Percentiles rank a stretch among this genome's conserved stretches.
Conservation (phyloP, 2,113 vertebrate species). For the Excalfactoria chinensis region DNA sequence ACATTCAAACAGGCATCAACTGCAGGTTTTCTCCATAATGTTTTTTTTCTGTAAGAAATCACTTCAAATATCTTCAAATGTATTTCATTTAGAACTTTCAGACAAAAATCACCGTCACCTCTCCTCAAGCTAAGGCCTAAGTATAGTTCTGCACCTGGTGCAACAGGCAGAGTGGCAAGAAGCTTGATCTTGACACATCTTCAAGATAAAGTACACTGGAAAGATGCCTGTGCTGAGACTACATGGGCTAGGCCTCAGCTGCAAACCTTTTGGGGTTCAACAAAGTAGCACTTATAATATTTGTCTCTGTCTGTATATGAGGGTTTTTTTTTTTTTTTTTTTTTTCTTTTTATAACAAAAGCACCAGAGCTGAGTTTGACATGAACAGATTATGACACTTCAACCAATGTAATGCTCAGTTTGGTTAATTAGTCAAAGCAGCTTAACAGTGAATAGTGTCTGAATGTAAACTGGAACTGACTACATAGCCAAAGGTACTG, state of each 20-base stretch:
- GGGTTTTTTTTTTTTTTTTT: no score
- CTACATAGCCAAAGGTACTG: not conserved
- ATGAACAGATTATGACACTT: not conserved
- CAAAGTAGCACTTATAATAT: rapidly evolving
- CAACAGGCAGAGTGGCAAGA: not conserved
- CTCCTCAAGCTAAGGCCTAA: not conserved
- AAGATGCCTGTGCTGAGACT: not conserved
- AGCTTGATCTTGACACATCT: not conserved
- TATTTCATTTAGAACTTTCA: not conserved
- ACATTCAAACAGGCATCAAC: not conserved
- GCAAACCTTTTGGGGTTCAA: not conserved
- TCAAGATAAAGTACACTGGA: not conserved
- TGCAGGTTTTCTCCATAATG: not conserved
- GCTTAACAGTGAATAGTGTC: slow-evolving; percentile 27
- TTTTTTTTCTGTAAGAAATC: not conserved
- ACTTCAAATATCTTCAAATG: not conserved
- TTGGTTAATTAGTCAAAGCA: slow-evolving; percentile 63
- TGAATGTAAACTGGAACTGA: slow-evolving; percentile 3
- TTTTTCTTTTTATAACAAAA: not conserved
- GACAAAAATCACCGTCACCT: not conserved
- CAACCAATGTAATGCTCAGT: not conserved
- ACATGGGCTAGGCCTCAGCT: rapidly evolving
- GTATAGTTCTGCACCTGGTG: rapidly evolving
- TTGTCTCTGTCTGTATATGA: not conserved
- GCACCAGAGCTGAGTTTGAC: not conserved